These are phyloP conservation scores for Plectrocnemia conspersa DNA, from an alignment of 1,140 invertebrate species.

Conservation along the genomic window DNA sequence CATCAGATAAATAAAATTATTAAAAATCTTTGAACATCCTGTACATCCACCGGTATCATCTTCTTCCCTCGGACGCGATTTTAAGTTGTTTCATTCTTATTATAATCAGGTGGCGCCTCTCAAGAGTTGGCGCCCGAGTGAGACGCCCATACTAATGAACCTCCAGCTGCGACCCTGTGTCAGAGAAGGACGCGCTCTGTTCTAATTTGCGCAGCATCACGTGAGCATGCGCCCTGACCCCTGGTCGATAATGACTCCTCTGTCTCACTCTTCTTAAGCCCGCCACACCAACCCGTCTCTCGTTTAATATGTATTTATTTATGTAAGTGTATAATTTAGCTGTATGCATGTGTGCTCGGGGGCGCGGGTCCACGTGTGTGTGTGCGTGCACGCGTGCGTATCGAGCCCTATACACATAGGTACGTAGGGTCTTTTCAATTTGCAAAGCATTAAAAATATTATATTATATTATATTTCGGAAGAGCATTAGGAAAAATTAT, in stretches of 20 bases:
- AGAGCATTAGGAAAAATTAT: not conserved
- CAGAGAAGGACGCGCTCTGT: constrained; percentile 16
- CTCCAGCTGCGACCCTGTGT: not conserved
- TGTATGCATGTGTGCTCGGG: constrained; percentile 9
- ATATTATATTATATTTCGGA: not conserved
- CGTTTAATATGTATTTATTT: constrained; percentile 36
- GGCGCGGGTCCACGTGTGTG: constrained; percentile 7
- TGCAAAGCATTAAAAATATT: constrained; percentile 11
- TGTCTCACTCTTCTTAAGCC: constrained; percentile 32
- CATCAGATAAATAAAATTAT: too few relatives aligned
- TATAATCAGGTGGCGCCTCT: constrained; percentile 26
- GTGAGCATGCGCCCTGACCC: constrained; percentile 33
- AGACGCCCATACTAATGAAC: constrained; percentile 30
- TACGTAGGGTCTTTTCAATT: constrained; percentile 12
- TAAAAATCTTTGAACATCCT: too few relatives aligned
- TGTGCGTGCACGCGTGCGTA: constrained; percentile 12
- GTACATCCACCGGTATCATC: constrained; percentile 1
- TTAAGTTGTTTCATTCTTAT: constrained; percentile 23
- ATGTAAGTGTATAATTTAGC: constrained; percentile 34
- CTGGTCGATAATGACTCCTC: constrained; percentile 36
- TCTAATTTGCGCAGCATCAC: constrained; percentile 35
- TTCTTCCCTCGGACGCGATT: not conserved
- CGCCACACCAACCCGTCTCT: constrained; percentile 26
- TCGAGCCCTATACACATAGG: not conserved
- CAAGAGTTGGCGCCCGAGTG: not conserved